phyloP scores from a whole-genome alignment of 2,113 vertebrate species.

The Pan troglodytes region NHGRI_mPanTro3-v2.1_pri NC_072404.2:78995501-78996000 shows the following conservation, averaged over 20 bases:
- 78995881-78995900: neutral
- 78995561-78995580: accelerated
- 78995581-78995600: neutral
- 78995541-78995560: neutral
- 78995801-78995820: neutral
- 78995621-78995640: neutral
- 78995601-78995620: neutral
- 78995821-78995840: neutral
- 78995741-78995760: neutral
- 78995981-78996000: neutral
- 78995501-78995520: neutral
- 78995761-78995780: neutral
- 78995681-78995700: neutral
- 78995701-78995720: neutral
- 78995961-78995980: slow-evolving; percentile 47
- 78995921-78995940: neutral
- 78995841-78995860: neutral
- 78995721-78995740: neutral
- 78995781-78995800: neutral
- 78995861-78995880: neutral
- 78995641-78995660: neutral
- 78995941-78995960: neutral
- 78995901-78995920: accelerated
- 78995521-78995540: neutral
- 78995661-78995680: neutral